Base-by-base conservation (phyloP, 2,888 invertebrate species). In the Drosophila meridionalis region DNA sequence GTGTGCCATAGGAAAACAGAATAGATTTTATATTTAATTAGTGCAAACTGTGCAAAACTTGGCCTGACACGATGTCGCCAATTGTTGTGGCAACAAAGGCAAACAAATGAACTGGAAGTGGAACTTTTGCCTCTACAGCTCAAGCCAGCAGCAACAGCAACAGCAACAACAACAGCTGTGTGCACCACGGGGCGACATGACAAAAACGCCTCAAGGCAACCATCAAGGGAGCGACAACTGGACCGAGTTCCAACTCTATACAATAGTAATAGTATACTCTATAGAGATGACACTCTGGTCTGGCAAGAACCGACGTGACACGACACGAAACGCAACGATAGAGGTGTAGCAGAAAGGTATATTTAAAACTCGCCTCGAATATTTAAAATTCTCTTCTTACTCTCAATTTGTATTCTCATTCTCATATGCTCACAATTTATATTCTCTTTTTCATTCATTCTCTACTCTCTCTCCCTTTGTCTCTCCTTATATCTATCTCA, bases 1-100 rank as follows among this genome's bases (percentile, higher is more conserved):
- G 47, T 48, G 32, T 67, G 52, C 50, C 59, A 67, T 78, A 74
- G 62, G 71, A 74, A 83, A 76, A 67, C 43, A 82, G 84, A 89
- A 89, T 84, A 84, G 89, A 84, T 86, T 84, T 88, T 88, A 84
- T 81, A 80, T 86, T 86, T 87, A 86, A 86, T 87, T 87, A 89
- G 82, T 70, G 87, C 80, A 70, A 75, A 73, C 74, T 67, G 78
- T 67, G 80, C 69, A 69, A 76, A 84, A 89, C 78, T 85, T 89
- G 74, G 68, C 77, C 73, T 87, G 85, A 84, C 85, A 76, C 85
- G 69, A 74, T 84, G 77, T 79, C 84, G 72, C 89, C 89, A 82
- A 84, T 88, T 84, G 89, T 84, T 84, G 89, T 89, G 87, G 87
- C 89, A 87, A 87, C 82, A 76, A 89, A 82, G 85, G 74, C 83